These are phyloP conservation scores for Cyphomyrus plagiostoma DNA, from an alignment of 2,113 vertebrate species.

Conservation along the genomic window DNA sequence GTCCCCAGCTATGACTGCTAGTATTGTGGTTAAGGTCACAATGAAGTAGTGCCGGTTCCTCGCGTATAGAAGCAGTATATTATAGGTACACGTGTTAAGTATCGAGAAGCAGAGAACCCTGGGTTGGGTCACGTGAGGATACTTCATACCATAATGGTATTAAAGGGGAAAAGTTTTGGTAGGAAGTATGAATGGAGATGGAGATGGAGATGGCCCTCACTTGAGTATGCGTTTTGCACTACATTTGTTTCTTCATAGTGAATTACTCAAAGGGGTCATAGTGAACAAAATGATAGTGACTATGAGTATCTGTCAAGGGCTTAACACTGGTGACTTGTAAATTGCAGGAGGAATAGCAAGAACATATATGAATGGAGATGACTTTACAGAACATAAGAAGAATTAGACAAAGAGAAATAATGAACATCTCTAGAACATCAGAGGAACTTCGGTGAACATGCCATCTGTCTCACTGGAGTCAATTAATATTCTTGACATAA, in stretches of 20 bases:
- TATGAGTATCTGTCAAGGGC: not conserved
- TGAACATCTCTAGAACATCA: not conserved
- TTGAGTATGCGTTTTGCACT: not conserved
- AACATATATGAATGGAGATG: not conserved
- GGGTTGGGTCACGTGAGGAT: not conserved
- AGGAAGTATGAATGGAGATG: not conserved
- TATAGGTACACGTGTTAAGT: not conserved
- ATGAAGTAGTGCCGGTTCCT: not conserved
- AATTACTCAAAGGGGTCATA: not conserved
- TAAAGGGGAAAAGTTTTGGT: not conserved
- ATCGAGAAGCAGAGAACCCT: not conserved
- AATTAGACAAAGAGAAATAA: constrained; percentile 1
- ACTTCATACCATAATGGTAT: not conserved
- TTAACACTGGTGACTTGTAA: not conserved
- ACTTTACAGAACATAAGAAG: not conserved
- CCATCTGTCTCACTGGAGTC: not conserved
- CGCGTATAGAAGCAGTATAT: not conserved
- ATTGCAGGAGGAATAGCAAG: constrained; percentile 9
- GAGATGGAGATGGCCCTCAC: not conserved
- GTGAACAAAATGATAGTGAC: not conserved
- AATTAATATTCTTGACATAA: constrained; percentile 16
- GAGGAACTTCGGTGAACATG: not conserved
- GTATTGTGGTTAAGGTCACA: not conserved
- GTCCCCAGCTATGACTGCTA: not conserved
- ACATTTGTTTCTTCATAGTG: not conserved